phyloP scores from a whole-genome alignment of 2,113 vertebrate species.

The Pseudolaguvia tuberculata region DNA sequence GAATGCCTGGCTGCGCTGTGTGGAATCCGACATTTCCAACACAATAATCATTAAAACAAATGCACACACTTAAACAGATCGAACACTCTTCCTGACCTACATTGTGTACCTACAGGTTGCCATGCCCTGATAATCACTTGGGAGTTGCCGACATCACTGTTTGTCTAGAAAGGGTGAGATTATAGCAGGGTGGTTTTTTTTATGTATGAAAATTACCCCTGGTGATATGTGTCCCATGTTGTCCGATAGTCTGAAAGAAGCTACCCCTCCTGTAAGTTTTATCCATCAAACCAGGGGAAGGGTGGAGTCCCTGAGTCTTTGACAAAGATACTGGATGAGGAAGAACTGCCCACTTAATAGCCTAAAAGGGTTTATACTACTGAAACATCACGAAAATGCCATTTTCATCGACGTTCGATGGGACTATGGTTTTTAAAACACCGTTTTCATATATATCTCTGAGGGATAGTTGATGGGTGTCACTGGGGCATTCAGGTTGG shows the following conservation, averaged over 20 bases:
- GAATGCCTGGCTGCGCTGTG: background rate
- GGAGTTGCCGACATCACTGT: background rate
- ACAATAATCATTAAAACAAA: background rate
- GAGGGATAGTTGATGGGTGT: constrained; percentile 24
- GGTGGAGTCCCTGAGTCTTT: too few relatives aligned
- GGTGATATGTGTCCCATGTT: too few relatives aligned
- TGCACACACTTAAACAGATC: background rate
- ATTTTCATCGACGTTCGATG: background rate
- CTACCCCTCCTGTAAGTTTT: too few relatives aligned
- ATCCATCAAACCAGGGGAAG: too few relatives aligned
- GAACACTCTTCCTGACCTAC: background rate
- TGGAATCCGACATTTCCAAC: background rate
- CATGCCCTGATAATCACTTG: background rate
- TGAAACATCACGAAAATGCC: background rate
- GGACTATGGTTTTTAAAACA: background rate
- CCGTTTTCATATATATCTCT: constrained; percentile 20
- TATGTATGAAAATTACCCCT: too few relatives aligned
- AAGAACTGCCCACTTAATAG: too few relatives aligned
- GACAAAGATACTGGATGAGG: too few relatives aligned
- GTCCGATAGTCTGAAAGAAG: too few relatives aligned
- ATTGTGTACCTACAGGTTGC: constrained; percentile 12
- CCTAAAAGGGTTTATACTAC: too few relatives aligned
- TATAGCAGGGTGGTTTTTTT: too few relatives aligned
- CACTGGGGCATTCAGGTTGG: constrained; percentile 31
- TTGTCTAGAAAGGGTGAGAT: background rate